These are phyloP conservation scores for Leuciscus idus DNA, from an alignment of 2,113 vertebrate genomes.

Conservation along the genomic window DNA sequence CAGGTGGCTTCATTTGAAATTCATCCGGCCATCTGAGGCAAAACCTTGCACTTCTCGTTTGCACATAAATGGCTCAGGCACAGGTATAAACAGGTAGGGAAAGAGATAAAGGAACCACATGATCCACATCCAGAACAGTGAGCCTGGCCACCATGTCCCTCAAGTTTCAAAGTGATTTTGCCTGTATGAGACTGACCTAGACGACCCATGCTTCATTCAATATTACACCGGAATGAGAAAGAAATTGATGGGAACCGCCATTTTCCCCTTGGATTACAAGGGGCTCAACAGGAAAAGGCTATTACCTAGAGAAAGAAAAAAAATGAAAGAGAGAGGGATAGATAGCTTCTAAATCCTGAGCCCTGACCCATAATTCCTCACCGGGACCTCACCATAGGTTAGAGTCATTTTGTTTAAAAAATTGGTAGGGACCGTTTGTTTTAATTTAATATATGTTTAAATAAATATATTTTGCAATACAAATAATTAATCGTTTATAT, in stretches of 20 bases:
- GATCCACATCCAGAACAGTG: not conserved
- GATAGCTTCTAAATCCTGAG: not conserved
- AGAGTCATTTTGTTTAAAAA: not conserved
- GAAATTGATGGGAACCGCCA: conserved; percentile 46
- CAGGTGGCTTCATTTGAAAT: conserved; percentile 37
- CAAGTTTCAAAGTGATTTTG: not conserved
- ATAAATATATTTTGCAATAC: not conserved
- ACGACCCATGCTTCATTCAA: not conserved
- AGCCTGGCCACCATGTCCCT: not conserved
- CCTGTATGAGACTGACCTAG: not conserved
- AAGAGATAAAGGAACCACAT: not conserved
- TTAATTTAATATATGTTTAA: not conserved
- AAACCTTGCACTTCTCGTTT: not conserved
- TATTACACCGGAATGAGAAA: conserved; percentile 17
- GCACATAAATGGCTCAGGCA: conserved; percentile 1
- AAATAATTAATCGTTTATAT: not conserved
- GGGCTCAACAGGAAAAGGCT: conserved; percentile 47
- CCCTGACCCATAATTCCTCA: not conserved
- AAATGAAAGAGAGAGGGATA: not conserved
- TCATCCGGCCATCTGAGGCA: conserved; percentile 10
- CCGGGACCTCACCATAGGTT: not conserved
- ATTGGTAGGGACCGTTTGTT: not conserved
- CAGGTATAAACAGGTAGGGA: not conserved
- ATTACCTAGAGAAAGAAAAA: conserved; percentile 32
- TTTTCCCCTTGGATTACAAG: conserved; percentile 38